Conservation (phyloP, 2,797 vertebrate genomes). For the Phrynocephalus forsythii region DNA sequence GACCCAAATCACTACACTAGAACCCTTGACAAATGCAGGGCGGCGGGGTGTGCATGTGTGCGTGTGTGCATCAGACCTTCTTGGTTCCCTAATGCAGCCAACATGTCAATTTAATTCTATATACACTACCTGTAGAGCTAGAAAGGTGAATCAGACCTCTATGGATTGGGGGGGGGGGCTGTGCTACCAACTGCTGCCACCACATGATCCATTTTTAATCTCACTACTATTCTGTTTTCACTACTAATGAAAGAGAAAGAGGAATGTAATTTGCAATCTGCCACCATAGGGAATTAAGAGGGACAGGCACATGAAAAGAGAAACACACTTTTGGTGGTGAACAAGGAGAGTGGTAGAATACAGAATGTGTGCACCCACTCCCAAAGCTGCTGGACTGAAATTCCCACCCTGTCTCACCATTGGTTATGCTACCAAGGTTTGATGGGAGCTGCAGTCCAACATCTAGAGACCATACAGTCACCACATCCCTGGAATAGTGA, state of each 20-base stretch:
- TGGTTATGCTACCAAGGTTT: background rate
- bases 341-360: background rate
- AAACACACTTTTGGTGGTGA: background rate
- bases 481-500: background rate
- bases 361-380: background rate
- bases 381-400: background rate
- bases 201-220: background rate
- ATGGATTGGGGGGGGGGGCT: background rate
- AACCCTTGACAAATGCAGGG: background rate
- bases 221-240: background rate
- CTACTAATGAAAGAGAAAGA: background rate
- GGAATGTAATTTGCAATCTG: background rate
- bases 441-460: background rate
- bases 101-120: background rate
- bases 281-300: background rate
- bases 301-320: background rate
- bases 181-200: background rate
- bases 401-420: background rate
- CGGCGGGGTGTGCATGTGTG: no score
- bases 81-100: background rate
- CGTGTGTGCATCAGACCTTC: background rate
- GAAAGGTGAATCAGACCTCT: background rate
- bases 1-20: background rate
- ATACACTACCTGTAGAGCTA: background rate
- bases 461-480: background rate